These are phyloP conservation scores for Rhinatrema bivittatum DNA, from an alignment of 2,797 vertebrate genomes.

Conservation along the genomic window DNA sequence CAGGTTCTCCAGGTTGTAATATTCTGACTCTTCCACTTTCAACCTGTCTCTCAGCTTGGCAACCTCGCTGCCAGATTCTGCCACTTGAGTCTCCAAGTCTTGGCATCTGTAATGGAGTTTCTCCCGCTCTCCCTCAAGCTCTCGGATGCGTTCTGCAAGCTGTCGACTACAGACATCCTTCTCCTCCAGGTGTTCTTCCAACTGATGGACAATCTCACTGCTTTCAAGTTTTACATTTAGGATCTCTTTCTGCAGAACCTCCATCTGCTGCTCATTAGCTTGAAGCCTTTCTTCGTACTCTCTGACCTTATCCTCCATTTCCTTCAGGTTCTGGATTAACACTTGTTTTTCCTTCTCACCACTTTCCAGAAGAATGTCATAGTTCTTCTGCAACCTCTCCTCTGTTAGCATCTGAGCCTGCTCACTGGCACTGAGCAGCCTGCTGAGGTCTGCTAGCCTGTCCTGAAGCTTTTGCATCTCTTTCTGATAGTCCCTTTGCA, in stretches of 20 bases:
- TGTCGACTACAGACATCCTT: constrained; percentile 69
- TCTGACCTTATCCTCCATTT: constrained; percentile 66
- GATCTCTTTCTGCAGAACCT: constrained; percentile 74
- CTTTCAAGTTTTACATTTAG: constrained; percentile 57
- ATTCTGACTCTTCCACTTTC: constrained; percentile 72
- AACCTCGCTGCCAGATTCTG: constrained; percentile 72
- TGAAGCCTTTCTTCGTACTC: constrained; percentile 73
- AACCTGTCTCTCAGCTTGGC: constrained; percentile 72
- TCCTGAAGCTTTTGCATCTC: constrained; percentile 85
- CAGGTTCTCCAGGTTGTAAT: constrained; percentile 69
- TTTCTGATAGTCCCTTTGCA: constrained; percentile 80
- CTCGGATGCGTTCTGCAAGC: constrained; percentile 69
- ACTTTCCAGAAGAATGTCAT: constrained; percentile 68
- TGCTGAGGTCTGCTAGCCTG: constrained; percentile 71
- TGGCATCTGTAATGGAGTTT: constrained; percentile 78
- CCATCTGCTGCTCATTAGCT: constrained; percentile 74
- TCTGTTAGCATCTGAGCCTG: constrained; percentile 77
- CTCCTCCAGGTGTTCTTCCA: constrained; percentile 75
- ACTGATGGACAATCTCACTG: constrained; percentile 67
- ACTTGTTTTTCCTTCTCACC: constrained; percentile 80
- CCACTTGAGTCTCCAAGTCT: constrained; percentile 80
- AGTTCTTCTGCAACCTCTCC: constrained; percentile 78
- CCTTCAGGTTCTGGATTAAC: constrained; percentile 68
- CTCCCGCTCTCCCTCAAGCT: constrained; percentile 74
- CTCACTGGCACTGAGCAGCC: constrained; percentile 72